Conservation (phyloP, 2,113 vertebrate species). For the Labrus mixtus region DNA sequence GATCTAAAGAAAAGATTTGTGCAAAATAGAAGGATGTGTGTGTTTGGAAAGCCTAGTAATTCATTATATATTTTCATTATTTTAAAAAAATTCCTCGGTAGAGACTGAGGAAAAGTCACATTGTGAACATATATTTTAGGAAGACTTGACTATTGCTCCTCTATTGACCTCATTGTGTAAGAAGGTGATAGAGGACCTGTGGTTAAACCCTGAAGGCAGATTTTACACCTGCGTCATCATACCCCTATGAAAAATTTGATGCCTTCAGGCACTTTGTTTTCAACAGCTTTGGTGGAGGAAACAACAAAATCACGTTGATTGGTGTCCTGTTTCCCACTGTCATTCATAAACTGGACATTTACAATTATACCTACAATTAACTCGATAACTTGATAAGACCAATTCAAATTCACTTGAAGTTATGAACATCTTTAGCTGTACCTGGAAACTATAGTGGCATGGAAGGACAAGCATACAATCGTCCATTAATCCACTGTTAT, state of each 20-base stretch:
- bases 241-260: background rate
- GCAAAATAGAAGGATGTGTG: background rate
- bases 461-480: no score
- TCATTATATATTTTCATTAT: background rate
- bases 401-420: no score
- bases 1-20: no score
- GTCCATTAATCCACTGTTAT: no score
- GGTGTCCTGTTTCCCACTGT: no score
- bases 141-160: background rate
- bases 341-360: no score
- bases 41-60: background rate
- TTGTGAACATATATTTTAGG: background rate
- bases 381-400: no score
- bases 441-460: no score
- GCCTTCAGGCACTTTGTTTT: background rate
- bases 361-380: no score
- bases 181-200: slow-evolving; percentile 3
- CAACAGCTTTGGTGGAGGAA: background rate
- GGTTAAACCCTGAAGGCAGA: slow-evolving; percentile 1
- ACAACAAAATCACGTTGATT: background rate
- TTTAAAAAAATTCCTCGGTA: background rate
- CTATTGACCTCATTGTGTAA: background rate
- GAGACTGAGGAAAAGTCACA: background rate
- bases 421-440: no score
- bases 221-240: background rate